These are phyloP conservation scores for Arctia plantaginis DNA, from an alignment of 2,888 invertebrate genomes.

Conservation along the genomic window DNA sequence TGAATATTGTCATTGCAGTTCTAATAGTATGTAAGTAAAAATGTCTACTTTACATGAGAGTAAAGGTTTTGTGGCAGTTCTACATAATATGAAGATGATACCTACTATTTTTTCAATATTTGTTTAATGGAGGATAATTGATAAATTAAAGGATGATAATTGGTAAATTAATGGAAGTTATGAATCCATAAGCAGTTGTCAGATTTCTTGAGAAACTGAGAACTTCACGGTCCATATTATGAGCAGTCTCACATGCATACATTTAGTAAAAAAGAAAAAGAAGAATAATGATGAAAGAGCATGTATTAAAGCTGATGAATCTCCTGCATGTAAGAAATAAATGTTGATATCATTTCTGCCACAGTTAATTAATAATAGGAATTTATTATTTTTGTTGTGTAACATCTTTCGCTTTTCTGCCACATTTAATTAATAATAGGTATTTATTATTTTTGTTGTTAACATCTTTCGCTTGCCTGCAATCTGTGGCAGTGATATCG, in stretches of 20 bases:
- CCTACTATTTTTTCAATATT: too few relatives aligned
- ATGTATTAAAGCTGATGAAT: background rate
- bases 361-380: background rate
- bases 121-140: too few relatives aligned
- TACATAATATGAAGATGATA: too few relatives aligned
- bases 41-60: too few relatives aligned
- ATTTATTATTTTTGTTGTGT: background rate
- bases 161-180: too few relatives aligned
- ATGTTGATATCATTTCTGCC: background rate
- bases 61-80: too few relatives aligned
- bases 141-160: too few relatives aligned
- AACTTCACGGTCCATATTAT: background rate
- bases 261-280: too few relatives aligned
- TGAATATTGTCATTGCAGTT: background rate
- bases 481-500: background rate
- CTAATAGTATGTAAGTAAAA: too few relatives aligned
- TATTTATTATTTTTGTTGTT: background rate
- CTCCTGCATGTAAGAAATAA: background rate
- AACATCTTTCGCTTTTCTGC: background rate
- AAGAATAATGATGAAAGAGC: background rate
- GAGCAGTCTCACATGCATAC: too few relatives aligned
- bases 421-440: background rate
- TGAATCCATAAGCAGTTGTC: too few relatives aligned
- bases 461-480: background rate
- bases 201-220: background rate